Percentiles rank a stretch among this genome's conserved stretches.
phyloP scores from a whole-genome alignment of 2,797 vertebrate species.

The Stomatorhinus walkeri region DNA sequence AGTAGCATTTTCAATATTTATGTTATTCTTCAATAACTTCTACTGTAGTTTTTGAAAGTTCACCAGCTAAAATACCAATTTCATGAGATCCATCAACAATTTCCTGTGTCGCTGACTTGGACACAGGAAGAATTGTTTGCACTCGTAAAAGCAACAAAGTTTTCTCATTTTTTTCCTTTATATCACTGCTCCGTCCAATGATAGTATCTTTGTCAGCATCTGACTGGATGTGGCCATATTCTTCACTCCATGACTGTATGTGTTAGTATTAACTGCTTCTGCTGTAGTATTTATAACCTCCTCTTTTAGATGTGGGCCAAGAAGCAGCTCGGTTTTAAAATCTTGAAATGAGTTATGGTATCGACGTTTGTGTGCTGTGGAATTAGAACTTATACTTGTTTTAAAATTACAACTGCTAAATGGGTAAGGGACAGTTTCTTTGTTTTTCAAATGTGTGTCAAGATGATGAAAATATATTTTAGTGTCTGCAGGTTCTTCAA shows the following conservation, averaged over 20 bases:
- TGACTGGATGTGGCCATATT: neutral
- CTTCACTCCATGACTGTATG: neutral
- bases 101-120: neutral
- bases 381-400: neutral
- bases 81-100: neutral
- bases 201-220: neutral
- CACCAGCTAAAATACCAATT: neutral
- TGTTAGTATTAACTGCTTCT: neutral
- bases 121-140: no score
- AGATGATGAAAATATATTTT: no score
- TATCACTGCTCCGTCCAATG: neutral
- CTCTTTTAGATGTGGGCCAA: neutral
- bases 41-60: neutral
- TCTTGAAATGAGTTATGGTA: neutral
- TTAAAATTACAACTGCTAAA: neutral
- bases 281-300: no score
- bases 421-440: neutral
- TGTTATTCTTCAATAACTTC: neutral
- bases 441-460: no score
- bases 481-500: no score
- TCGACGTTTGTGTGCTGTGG: no score
- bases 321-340: neutral
- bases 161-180: no score
- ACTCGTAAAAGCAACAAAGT: no score
- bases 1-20: neutral